Evolutionary conservation across 2,888 invertebrate genomes (phyloP).

Genomic region (Pristionchus fissidentatus): DNA sequence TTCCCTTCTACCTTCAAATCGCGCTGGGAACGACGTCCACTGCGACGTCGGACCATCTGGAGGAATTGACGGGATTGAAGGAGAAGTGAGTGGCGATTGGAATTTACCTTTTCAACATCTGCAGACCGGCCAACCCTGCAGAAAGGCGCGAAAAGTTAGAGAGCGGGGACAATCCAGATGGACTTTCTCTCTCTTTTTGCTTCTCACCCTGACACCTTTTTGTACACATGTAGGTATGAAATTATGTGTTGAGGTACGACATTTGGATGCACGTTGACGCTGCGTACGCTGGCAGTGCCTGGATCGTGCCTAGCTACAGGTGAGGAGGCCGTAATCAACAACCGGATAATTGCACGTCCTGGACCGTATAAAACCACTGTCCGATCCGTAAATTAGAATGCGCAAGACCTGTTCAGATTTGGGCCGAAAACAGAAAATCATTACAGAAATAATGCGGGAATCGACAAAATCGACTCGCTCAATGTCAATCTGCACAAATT

Average conservation of each 20-base stretch:
- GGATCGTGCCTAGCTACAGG: conserved; percentile 94
- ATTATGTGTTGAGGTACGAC: conserved; percentile 74
- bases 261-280: conserved; percentile 92
- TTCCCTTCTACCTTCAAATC: conserved; percentile 91
- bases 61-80: conserved; percentile 89
- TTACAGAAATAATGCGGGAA: not conserved
- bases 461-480: conserved; percentile 53
- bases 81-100: conserved; percentile 65
- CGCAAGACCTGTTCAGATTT: too few species aligned
- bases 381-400: too few species aligned
- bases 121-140: too few species aligned
- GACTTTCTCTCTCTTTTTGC: too few species aligned
- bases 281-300: conserved; percentile 94
- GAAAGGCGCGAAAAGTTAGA: too few species aligned
- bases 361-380: too few species aligned
- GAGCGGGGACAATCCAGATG: too few species aligned
- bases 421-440: too few species aligned
- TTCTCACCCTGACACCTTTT: not conserved
- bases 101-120: too few species aligned
- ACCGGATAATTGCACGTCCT: too few species aligned
- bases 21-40: conserved; percentile 96
- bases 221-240: too few species aligned
- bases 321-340: too few species aligned
- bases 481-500: conserved; percentile 56
- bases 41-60: conserved; percentile 92